A percentile compares a stretch with the other conserved stretches of the same genome.
Evolutionary conservation across 2,797 vertebrate species (phyloP).

Genomic region (Arrhamphus sclerolepis): DNA sequence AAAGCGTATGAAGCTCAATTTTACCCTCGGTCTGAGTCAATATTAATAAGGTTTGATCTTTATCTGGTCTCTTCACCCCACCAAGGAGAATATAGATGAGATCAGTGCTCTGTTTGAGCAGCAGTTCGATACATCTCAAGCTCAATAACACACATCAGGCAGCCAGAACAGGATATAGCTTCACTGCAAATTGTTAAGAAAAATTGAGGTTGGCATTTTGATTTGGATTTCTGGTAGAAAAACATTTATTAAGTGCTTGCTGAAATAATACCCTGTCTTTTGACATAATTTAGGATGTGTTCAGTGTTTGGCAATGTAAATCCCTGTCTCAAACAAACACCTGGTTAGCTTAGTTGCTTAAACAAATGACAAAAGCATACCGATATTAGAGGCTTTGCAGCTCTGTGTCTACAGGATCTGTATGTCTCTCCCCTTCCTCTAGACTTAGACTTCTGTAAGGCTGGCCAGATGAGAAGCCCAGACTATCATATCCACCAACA

Average conservation of each 20-base stretch:
- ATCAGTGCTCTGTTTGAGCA: constrained; percentile 81
- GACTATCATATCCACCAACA: constrained; percentile 82
- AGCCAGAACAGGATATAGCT: constrained; percentile 64
- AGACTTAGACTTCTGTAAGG: constrained; percentile 93
- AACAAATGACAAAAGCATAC: constrained; percentile 53
- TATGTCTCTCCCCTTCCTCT: constrained; percentile 27
- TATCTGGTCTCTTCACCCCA: constrained; percentile 80
- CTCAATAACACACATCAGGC: constrained; percentile 75
- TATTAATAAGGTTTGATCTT: constrained; percentile 85
- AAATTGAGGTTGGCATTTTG: constrained; percentile 66
- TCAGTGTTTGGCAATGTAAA: constrained; percentile 51
- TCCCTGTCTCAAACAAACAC: constrained; percentile 47
- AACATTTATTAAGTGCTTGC: constrained; percentile 65
- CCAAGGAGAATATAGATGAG: constrained; percentile 83
- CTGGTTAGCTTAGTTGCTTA: constrained; percentile 50
- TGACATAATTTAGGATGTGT: constrained; percentile 52
- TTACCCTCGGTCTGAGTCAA: constrained; percentile 80
- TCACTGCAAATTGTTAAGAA: constrained; percentile 66
- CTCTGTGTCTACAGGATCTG: constrained; percentile 17
- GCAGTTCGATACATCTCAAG: constrained; percentile 79
- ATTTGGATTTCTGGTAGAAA: constrained; percentile 46
- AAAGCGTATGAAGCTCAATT: constrained; percentile 78
- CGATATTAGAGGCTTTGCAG: constrained; percentile 34
- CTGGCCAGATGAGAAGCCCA: constrained; percentile 85
- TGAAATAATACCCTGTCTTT: constrained; percentile 58